These are phyloP conservation scores for Rachycentron canadum DNA, from an alignment of 2,797 vertebrate genomes.

Conservation along the genomic window DNA sequence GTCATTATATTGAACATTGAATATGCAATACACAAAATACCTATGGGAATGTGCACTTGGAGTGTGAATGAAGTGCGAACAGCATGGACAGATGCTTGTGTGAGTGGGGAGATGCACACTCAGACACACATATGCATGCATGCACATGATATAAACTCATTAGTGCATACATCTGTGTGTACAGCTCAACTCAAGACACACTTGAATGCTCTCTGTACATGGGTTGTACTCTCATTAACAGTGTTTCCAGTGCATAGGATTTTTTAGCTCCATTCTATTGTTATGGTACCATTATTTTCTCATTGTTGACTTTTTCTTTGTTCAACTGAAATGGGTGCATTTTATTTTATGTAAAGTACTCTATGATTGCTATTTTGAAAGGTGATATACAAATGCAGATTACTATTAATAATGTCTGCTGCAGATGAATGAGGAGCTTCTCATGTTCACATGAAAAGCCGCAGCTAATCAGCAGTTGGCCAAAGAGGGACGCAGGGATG, in stretches of 20 bases:
- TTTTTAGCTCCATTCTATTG: not conserved
- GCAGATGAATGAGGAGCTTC: slow-evolving; percentile 32
- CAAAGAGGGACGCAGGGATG: slow-evolving; percentile 37
- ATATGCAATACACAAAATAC: slow-evolving; percentile 34
- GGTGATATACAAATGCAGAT: slow-evolving; percentile 39
- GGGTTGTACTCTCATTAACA: not conserved
- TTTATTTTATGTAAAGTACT: slow-evolving; percentile 34
- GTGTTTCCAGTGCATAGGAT: not conserved
- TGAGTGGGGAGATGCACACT: not conserved
- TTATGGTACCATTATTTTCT: not conserved
- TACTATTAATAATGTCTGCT: slow-evolving; percentile 46
- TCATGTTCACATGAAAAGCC: slow-evolving; percentile 59
- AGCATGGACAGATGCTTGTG: slow-evolving; percentile 42
- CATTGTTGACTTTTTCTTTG: not conserved
- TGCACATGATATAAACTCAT: slow-evolving; percentile 34
- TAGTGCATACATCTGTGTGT: slow-evolving; percentile 39
- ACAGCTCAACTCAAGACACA: slow-evolving; percentile 25
- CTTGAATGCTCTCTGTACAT: not conserved
- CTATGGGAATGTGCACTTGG: slow-evolving; percentile 33
- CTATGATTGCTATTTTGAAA: slow-evolving; percentile 45
- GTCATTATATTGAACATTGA: slow-evolving; percentile 36
- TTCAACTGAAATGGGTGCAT: slow-evolving; percentile 1
- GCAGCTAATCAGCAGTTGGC: slow-evolving; percentile 64
- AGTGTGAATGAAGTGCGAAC: slow-evolving; percentile 35
- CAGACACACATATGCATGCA: not conserved